phyloP scores from a whole-genome alignment of 2,797 vertebrate genomes.

The Limnodromus scolopaceus region DNA sequence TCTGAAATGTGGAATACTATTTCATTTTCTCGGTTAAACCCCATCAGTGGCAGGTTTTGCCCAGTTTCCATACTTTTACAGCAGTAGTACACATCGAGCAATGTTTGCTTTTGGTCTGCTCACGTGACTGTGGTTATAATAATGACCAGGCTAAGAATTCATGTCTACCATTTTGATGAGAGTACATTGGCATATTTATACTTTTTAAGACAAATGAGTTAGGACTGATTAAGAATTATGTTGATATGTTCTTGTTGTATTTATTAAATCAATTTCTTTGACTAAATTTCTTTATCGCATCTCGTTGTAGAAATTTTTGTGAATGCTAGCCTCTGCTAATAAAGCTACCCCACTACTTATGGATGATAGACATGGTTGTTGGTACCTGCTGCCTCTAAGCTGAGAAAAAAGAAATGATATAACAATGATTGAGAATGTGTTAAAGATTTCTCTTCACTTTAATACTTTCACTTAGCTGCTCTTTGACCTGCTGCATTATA shows the following conservation, averaged over 20 bases:
- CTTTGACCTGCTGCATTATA: background rate
- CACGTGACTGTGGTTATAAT: background rate
- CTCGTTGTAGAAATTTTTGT: background rate
- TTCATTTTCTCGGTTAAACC: background rate
- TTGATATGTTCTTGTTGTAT: background rate
- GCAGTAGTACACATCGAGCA: background rate
- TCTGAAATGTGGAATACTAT: background rate
- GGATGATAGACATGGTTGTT: background rate
- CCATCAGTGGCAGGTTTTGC: background rate
- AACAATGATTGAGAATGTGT: background rate
- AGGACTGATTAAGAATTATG: background rate
- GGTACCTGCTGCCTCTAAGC: background rate
- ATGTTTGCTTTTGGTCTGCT: background rate
- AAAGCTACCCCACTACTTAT: background rate
- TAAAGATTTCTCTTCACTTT: background rate
- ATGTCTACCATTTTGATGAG: background rate
- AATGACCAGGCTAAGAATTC: background rate
- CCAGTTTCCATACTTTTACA: background rate
- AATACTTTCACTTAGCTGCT: background rate
- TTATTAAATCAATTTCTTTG: background rate
- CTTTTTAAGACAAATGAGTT: background rate
- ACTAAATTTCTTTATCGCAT: background rate
- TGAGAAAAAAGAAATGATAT: background rate
- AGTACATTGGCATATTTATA: background rate
- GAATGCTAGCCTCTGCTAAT: background rate